Percentiles rank a stretch among this genome's conserved stretches.
These are phyloP conservation scores for Antidorcas marsupialis DNA, from an alignment of 2,113 vertebrate genomes.

Conservation along the genomic window DNA sequence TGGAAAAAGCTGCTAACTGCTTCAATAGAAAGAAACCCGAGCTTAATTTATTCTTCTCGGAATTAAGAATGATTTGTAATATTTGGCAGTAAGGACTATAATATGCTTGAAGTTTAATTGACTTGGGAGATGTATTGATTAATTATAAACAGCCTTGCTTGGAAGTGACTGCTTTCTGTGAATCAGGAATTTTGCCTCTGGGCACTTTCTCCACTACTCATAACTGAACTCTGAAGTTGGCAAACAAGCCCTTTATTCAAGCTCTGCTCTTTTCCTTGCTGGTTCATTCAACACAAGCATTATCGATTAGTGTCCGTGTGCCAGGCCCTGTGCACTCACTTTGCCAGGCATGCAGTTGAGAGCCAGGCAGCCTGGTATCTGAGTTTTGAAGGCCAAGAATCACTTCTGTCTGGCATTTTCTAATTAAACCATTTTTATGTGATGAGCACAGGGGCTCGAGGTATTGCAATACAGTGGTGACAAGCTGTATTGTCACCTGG, in stretches of 20 bases:
- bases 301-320: background rate
- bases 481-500: background rate
- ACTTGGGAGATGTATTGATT: background rate
- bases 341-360: background rate
- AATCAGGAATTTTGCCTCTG: conserved; percentile 37
- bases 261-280: conserved; percentile 41
- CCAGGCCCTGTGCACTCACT: background rate
- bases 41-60: background rate
- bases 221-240: conserved; percentile 36
- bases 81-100: background rate
- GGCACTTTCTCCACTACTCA: background rate
- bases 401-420: conserved; percentile 36
- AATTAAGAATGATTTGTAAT: conserved; percentile 11
- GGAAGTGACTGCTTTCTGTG: conserved; percentile 10
- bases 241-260: conserved; percentile 31
- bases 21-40: background rate
- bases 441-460: background rate
- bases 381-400: conserved; percentile 58
- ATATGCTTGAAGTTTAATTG: background rate
- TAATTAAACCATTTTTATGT: conserved; percentile 30
- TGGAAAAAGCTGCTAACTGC: background rate
- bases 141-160: background rate
- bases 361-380: conserved; percentile 59
- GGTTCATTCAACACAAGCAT: conserved; percentile 19
- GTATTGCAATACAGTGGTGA: background rate